Conservation (phyloP, 2,797 vertebrate species). For the Pseudopleuronectes americanus region DNA sequence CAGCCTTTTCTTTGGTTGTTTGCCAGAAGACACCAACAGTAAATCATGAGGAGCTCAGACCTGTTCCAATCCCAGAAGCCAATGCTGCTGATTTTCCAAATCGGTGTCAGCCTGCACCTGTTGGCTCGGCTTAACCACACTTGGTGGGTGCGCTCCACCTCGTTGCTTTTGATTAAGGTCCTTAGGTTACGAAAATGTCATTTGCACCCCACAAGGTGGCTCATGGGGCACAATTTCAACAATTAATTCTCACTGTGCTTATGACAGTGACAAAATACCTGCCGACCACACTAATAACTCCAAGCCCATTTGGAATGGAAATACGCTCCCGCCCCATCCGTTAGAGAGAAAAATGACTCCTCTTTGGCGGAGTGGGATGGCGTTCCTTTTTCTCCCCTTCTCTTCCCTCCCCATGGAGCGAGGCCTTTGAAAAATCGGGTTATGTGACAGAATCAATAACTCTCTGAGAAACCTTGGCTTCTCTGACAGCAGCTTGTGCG, state of each 20-base stretch:
- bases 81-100: slow-evolving; percentile 71
- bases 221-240: slow-evolving; percentile 77
- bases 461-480: slow-evolving; percentile 66
- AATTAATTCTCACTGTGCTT: slow-evolving; percentile 87
- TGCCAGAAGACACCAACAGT: slow-evolving; percentile 28
- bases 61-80: slow-evolving; percentile 35
- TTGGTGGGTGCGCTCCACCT: slow-evolving; percentile 72
- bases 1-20: slow-evolving; percentile 15
- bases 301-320: slow-evolving; percentile 84
- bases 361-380: slow-evolving; percentile 42
- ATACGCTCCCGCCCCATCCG: slow-evolving; percentile 71
- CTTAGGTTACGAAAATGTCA: slow-evolving; percentile 88
- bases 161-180: slow-evolving; percentile 89
- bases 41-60: slow-evolving; percentile 28
- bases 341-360: slow-evolving; percentile 74
- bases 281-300: slow-evolving; percentile 81
- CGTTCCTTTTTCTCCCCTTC: slow-evolving; percentile 43
- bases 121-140: slow-evolving; percentile 55
- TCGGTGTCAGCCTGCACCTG: slow-evolving; percentile 69
- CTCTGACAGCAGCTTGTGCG: slow-evolving; percentile 28
- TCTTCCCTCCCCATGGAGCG: slow-evolving; percentile 48
- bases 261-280: slow-evolving; percentile 88
- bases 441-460: slow-evolving; percentile 74
- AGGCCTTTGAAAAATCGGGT: slow-evolving; percentile 75
- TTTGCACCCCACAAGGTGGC: slow-evolving; percentile 85